phyloP scores from a whole-genome alignment of 2,113 vertebrate genomes.

The Pogonocichla stellata region DNA sequence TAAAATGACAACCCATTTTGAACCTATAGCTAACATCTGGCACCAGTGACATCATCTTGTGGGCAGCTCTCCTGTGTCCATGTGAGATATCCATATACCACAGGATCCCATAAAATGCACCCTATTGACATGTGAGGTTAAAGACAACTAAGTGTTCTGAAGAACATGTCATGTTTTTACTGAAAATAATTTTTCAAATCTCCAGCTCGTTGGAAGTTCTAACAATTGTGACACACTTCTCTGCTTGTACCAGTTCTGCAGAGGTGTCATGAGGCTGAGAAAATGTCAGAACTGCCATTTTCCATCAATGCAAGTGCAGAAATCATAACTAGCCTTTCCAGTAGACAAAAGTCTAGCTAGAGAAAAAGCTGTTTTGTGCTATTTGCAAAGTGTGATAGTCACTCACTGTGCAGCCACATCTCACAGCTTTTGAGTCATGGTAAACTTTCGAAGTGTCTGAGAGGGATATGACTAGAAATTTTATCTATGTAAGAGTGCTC shows the following conservation, averaged over 20 bases:
- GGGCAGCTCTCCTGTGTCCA: accelerated
- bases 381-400: background rate
- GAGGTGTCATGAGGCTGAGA: background rate
- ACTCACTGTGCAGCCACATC: background rate
- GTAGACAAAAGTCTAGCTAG: background rate
- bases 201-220: background rate
- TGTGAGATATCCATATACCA: background rate
- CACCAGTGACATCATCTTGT: background rate
- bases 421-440: background rate
- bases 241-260: background rate
- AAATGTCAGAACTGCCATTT: background rate
- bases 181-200: background rate
- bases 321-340: background rate
- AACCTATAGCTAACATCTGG: background rate
- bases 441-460: background rate
- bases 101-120: background rate
- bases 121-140: background rate
- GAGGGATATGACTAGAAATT: background rate
- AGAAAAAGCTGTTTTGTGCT: background rate
- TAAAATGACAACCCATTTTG: background rate
- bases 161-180: background rate
- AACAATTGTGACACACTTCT: background rate
- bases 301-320: background rate
- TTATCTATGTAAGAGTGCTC: background rate
- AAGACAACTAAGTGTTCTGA: background rate